Base-by-base conservation (phyloP, 2,888 invertebrate species). In the Clistopyga incitator region DNA sequence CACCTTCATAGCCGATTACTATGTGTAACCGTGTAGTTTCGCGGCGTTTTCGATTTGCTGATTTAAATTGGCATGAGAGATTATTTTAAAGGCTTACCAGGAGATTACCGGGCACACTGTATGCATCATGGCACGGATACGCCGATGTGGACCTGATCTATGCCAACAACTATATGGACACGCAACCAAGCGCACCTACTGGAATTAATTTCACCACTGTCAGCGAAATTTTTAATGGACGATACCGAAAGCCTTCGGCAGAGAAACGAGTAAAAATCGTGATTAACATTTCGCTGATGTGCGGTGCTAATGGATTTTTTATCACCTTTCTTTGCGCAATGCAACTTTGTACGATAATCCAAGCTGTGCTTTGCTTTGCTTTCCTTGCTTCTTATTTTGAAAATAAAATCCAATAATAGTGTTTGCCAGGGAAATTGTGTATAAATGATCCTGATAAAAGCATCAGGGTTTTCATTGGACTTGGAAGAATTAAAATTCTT, bases 41-140 rank as follows among this genome's bases (percentile, higher is more conserved):
- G 89, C 80, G 90, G 90, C 90, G 88, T 91, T 92, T 91, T 91
- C 91, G 88, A 91, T 91, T 89, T 86, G 87, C 87, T 86, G 86
- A 87, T 88, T 87, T 84, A 87, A 86, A 89, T 88, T 88, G 89
- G 88, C 87, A 86, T 82, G 85, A 89, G 90, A 89, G 91, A 92
- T 92, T 92, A 92, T 92, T 92, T 90, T 91, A 91, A 92, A 91
- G 90, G 92, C 90, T 93, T 90, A 90, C 88, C 89, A 85, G 82
- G 61, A 89, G 91, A 91, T 92, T 92, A 92, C 86, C 85, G 84
- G 54, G 76, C 82, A 86, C 20, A 23, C 87, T 88, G 88, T 89
- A 88, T 70, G 64, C 68, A 10, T 38, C 50, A 84, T 79, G 65
- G 76, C 52, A 78, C 70, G 25, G 74, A 72, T 68, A 84, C 78